Base-by-base conservation (phyloP, 2,888 invertebrate species). In the Drosophila mettleri region DNA sequence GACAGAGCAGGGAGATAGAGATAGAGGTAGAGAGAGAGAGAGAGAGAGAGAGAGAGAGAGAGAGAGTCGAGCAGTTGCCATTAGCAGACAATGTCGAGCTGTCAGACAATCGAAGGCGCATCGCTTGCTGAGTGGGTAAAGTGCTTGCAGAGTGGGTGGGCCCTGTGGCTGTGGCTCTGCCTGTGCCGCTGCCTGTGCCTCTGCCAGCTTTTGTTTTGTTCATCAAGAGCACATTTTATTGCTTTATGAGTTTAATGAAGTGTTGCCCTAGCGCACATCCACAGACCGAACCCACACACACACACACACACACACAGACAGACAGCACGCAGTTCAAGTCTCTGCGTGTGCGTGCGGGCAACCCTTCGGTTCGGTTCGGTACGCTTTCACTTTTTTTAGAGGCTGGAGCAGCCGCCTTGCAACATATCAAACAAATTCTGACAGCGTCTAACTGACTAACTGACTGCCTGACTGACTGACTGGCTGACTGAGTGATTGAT, bases 191-290 rank as follows among this genome's bases (percentile, higher is more conserved):
- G 29, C 29, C 39, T 39, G 31, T 31, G 31, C 31, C 27, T 38
- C 53, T 7, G 20, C 51, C 45, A 9, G 58, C 55, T 34, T 69
- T 72, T 82, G 88, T 86, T 86, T 68, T 63, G 67, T 54, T 69
- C 78, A 78, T 73, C 82, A 83, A 69, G 65, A 58, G 76, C 64
- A 77, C 77, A 86, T 88, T 88, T 84, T 80, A 86, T 88, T 84
- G 86, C 80, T 80, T 83, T 86, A 85, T 88, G 85, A 74, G 78
- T 88, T 88, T 85, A 88, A 88, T 85, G 85, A 88, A 85, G 87
- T 85, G 85, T 88, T 88, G 70, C 86, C 45, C 43, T 39, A 51
- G 62, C 62, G 62, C 62, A 62, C 41, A 48, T 22, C 52, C 16
- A 39, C 38, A 20, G 43, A n/a, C 59, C 12, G 39, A 22, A 27